Base-by-base conservation (phyloP, 1,140 invertebrate genomes). In the Aethina tumida region DNA sequence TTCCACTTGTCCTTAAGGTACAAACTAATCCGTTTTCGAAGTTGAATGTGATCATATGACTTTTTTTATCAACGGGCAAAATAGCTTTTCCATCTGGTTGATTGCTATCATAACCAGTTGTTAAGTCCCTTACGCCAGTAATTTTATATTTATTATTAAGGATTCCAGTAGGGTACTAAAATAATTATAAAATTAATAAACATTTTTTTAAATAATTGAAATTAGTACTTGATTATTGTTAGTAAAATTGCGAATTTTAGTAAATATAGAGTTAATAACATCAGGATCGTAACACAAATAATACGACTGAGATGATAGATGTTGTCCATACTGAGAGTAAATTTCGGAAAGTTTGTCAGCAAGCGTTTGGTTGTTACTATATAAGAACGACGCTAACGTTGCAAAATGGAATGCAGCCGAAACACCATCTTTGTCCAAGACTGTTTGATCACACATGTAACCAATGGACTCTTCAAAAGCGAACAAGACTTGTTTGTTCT, bases 21-120 rank as follows among this genome's bases (percentile, higher is more conserved):
- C 83, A 71, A 5, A 86, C 76, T 43, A 88, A 73, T 2, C 89
- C 92, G 66, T 91, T 93, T 29, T 74, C 69, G 62, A 97, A 95
- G 9, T 74, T 77, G 60, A 98, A 95, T 2, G 92, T 95, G n/a
- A 99, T 84, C 96, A 99, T 99, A 65, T 96, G 84, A 41, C 77
- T 75, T 18, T 74, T 75, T 39, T 73, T 73, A 13, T 82, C 89
- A 1, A 73, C 66, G 9, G 92, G 91, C 19, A 96, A 62, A 12
- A 77, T 69, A 2, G 91, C 79, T 58, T 75, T 77, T 21, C 80
- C 72, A 55, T 84, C 77, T 4, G 71, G 62, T 44, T 80, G 73
- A 20, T 69, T 71, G 49, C 76, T 86, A 60, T 96, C 91, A 56
- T 81, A 89, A 5, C 93, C 93, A 2, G 77, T 81, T 1, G 89